Evolutionary conservation across 1,140 invertebrate species (phyloP).

Genomic region (Epicauta chinensis): DNA sequence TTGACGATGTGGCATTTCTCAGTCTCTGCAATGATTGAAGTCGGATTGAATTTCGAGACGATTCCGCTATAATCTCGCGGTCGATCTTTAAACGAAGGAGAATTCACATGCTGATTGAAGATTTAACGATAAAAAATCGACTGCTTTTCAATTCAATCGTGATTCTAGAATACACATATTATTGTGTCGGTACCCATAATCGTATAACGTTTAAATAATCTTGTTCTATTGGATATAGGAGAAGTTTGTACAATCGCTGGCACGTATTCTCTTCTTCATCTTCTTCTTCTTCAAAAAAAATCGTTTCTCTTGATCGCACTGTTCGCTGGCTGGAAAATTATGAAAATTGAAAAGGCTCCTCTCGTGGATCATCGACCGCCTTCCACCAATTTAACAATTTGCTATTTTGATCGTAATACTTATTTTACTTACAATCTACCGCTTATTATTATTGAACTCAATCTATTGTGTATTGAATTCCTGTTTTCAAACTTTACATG

Average conservation of each 20-base stretch:
- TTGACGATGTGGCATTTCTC: no score
- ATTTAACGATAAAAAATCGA: constrained; percentile 23
- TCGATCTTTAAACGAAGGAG: constrained; percentile 17
- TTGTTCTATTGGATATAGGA: neutral
- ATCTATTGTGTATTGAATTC: no score
- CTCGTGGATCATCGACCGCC: constrained; percentile 3
- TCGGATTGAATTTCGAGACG: constrained; percentile 10
- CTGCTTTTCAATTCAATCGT: no score
- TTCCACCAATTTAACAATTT: constrained; percentile 34
- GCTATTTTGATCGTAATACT: constrained; percentile 28
- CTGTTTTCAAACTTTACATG: no score
- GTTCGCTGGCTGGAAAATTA: constrained; percentile 28
- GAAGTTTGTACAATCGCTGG: constrained; percentile 1
- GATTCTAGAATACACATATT: no score
- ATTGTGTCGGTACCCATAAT: constrained; percentile 10
- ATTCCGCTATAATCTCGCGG: constrained; percentile 17
- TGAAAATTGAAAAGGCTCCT: constrained; percentile 30
- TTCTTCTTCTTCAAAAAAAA: constrained; percentile 14
- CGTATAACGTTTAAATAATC: constrained; percentile 13
- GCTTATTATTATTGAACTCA: constrained; percentile 26
- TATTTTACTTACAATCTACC: constrained; percentile 30
- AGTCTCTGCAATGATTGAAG: neutral
- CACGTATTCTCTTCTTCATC: constrained; percentile 8
- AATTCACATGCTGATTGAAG: constrained; percentile 26
- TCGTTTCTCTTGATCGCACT: constrained; percentile 21